Evolutionary conservation across 2,888 invertebrate species (phyloP), one percentile per base, ranked within the genome.

Genomic region (Metopia argyrocephala): DNA sequence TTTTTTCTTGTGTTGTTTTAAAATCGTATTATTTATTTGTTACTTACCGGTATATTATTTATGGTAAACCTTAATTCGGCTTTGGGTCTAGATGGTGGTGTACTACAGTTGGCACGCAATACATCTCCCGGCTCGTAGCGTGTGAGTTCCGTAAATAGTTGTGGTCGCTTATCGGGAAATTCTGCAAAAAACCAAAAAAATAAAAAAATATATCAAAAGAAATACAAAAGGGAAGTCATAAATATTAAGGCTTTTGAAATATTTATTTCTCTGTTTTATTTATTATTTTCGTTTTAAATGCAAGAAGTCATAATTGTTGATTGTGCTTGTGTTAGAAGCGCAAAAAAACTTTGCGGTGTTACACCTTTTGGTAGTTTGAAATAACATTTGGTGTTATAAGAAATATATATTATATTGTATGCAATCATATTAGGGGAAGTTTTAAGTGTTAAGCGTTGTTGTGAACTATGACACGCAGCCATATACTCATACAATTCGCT

Each of bases 21-120:
- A n/a, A n/a, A n/a, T n/a, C n/a, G n/a, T n/a, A n/a, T 56, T 52
- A 15, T 52, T 45, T n/a, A 50, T 38, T 56, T 64, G n/a, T 27
- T 21, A 92, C 95, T 94, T 91, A 96, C 96, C 91, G 93, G 93
- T 83, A 93, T 92, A 87, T 95, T 94, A 89, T 96, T 96, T 81
- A 96, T 92, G 84, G 93, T 93, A 85, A 96, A 95, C 84, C 94
- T 94, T 82, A 96, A 92, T 83, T 93, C 93, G 23, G 94, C 94
- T 25, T 94, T 92, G 5, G 96, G 96, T 83, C 93, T 92, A 5
- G 95, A 94, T 7, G 94, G 94, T 7, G 94, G 92, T 3, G 95
- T 94, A 15, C 95, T 94, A 90, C 96, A 96, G 91, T 96, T 96
- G 69, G 95, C 96, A 70, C 92, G 91, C 75, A 96, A 91, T 27